Evolutionary conservation across 1,140 invertebrate genomes (phyloP).

Genomic region (Formica selysi): DNA sequence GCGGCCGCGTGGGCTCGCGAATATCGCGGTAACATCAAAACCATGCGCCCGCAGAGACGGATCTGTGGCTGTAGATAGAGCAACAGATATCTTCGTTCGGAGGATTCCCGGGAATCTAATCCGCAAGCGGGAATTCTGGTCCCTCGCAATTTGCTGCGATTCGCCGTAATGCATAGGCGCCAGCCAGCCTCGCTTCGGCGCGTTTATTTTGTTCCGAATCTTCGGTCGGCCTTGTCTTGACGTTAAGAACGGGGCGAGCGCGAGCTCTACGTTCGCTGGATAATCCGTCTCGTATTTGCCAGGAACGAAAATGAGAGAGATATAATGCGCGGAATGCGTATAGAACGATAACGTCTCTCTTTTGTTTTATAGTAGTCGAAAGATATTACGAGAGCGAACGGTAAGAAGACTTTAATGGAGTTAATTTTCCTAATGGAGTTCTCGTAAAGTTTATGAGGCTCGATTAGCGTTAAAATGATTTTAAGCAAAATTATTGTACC

Average conservation of each 20-base stretch:
- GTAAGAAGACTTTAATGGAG: conserved; percentile 51
- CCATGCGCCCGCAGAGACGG: conserved; percentile 63
- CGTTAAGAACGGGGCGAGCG: conserved; percentile 18
- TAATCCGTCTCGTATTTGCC: conserved; percentile 37
- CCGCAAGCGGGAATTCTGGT: conserved; percentile 50
- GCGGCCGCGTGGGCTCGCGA: conserved; percentile 62
- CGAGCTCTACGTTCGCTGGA: conserved; percentile 21
- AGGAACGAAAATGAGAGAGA: conserved; percentile 25
- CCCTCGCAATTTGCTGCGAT: conserved; percentile 66
- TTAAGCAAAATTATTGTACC: conserved; percentile 48
- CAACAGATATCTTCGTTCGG: conserved; percentile 72
- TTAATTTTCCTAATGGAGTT: conserved; percentile 56
- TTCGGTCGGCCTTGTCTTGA: conserved; percentile 43
- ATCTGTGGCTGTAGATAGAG: conserved; percentile 50
- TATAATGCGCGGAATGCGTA: conserved; percentile 18
- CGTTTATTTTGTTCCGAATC: conserved; percentile 51
- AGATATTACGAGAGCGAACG: conserved; percentile 38
- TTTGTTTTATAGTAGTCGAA: conserved; percentile 41
- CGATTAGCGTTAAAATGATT: conserved; percentile 51
- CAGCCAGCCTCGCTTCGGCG: conserved; percentile 6
- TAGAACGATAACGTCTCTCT: conserved; percentile 49
- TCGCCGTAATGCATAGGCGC: conserved; percentile 54
- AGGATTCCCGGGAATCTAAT: conserved; percentile 63
- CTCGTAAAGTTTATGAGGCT: conserved; percentile 52
- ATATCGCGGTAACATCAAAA: conserved; percentile 73